Conservation (phyloP, 2,113 vertebrate genomes). For the Corapipo altera region DNA sequence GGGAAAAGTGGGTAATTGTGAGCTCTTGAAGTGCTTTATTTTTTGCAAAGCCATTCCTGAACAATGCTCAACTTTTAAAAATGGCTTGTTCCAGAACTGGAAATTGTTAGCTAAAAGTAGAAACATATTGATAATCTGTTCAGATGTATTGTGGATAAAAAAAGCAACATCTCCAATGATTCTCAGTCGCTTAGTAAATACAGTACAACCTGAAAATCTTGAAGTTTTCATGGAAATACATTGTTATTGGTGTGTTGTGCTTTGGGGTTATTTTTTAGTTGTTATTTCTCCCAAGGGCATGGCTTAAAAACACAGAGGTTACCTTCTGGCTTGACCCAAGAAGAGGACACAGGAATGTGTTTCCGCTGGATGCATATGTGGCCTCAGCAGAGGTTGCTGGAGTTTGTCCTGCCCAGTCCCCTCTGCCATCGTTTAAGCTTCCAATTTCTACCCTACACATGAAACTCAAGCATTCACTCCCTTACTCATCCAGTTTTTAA, state of each 20-base stretch:
- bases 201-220: not conserved
- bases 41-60: not conserved
- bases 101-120: not conserved
- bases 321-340: not conserved
- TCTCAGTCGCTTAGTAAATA: not conserved
- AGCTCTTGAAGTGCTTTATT: not conserved
- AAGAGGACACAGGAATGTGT: accelerated
- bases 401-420: not conserved
- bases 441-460: not conserved
- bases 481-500: not conserved
- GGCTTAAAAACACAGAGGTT: not conserved
- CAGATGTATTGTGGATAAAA: not conserved
- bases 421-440: not conserved
- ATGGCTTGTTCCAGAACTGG: not conserved
- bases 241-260: not conserved
- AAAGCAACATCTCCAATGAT: not conserved
- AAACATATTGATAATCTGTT: not conserved
- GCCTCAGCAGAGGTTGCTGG: not conserved
- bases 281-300: not conserved
- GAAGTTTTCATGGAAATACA: not conserved
- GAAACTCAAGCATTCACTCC: not conserved
- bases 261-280: not conserved
- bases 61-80: not conserved
- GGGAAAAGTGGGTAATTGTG: not conserved
- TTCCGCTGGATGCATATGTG: not conserved